Percentiles rank a stretch among this genome's conserved stretches.
Conservation (phyloP, 2,797 vertebrate species). For the Macrochelys suwanniensis region DNA sequence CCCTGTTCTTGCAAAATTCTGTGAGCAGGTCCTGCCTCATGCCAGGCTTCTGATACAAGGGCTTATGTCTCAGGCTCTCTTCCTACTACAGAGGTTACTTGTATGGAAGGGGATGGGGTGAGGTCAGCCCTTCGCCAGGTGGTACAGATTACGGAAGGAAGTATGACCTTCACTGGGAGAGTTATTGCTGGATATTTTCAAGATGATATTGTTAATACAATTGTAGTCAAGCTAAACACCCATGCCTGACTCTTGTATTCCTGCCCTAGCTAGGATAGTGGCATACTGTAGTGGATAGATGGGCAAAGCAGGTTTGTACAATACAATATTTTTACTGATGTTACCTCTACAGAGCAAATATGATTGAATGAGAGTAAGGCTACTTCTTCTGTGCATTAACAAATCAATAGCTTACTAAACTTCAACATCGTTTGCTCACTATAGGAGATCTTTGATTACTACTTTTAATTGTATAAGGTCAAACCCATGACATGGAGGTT, state of each 20-base stretch:
- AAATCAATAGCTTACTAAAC: not conserved
- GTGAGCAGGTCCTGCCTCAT: too few species aligned
- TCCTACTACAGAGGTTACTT: too few species aligned
- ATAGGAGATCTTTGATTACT: not conserved
- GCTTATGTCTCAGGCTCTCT: too few species aligned
- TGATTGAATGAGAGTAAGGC: not conserved
- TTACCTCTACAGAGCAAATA: not conserved
- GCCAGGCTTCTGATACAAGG: too few species aligned
- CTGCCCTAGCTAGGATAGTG: not conserved
- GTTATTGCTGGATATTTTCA: not conserved
- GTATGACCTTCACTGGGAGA: not conserved
- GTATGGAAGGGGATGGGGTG: not conserved
- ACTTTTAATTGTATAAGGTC: not conserved
- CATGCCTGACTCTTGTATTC: not conserved
- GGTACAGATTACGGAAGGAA: not conserved
- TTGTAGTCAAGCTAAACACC: not conserved
- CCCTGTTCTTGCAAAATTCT: too few species aligned
- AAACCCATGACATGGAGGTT: not conserved
- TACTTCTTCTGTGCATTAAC: not conserved
- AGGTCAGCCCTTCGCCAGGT: not conserved
- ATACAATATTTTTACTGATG: fast-evolving
- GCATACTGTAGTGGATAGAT: not conserved
- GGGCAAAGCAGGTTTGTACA: not conserved
- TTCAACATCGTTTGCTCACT: not conserved
- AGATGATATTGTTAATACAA: not conserved